Evolutionary conservation across 1,140 invertebrate genomes (phyloP).

Genomic region (Tetramorium parvispinum): DNA sequence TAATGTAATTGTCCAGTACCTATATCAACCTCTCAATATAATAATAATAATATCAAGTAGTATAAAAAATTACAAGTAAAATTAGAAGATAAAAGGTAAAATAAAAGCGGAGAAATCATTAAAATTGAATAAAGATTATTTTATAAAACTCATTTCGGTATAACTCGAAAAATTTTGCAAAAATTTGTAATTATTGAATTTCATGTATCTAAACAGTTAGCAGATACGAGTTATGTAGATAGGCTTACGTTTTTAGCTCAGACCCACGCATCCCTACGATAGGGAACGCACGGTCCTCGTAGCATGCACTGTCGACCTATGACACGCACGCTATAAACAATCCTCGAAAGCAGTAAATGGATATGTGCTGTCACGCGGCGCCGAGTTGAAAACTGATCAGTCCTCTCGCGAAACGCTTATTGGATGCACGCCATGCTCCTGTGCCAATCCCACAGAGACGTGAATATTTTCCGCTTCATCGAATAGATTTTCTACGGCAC

Average conservation of each 20-base stretch:
- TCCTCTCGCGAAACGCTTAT: slow-evolving; percentile 71
- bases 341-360: slow-evolving; percentile 75
- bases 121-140: background rate
- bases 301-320: slow-evolving; percentile 68
- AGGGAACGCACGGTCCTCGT: slow-evolving; percentile 58
- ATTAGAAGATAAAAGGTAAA: background rate
- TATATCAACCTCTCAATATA: background rate
- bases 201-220: background rate
- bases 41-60: background rate
- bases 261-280: slow-evolving; percentile 47
- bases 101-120: background rate
- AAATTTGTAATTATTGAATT: background rate
- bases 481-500: slow-evolving; percentile 69
- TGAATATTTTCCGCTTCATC: slow-evolving; percentile 73
- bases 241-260: background rate
- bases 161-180: background rate
- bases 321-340: slow-evolving; percentile 79
- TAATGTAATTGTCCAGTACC: background rate
- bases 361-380: slow-evolving; percentile 73
- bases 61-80: background rate
- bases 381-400: slow-evolving; percentile 74
- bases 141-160: background rate
- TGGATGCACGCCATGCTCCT: slow-evolving; percentile 73
- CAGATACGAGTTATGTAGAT: background rate
- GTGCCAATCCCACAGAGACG: slow-evolving; percentile 67